Evolutionary conservation across 2,888 invertebrate genomes (phyloP), one percentile per base, ranked within the genome.

Genomic region (Boloria euphrosyne): DNA sequence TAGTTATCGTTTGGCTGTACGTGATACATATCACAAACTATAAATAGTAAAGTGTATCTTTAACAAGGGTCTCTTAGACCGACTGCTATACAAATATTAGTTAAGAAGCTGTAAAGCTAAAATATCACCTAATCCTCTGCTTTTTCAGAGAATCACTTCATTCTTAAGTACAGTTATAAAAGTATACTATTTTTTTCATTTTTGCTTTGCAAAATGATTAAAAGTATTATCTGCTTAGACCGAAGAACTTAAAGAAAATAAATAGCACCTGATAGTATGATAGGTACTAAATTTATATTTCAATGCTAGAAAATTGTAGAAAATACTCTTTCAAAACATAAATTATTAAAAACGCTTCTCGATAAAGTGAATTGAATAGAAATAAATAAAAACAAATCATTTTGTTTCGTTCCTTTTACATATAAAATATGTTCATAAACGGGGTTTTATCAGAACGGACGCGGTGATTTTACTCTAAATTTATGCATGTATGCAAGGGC

Each of bases 41-140:
- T 62, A 46, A 65, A 62, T 38, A 38, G 31, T 38, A 38, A 67
- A 68, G 65, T 62, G 59, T 65, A 49, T 77, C 71, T 72, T 73
- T 73, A 76, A 75, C 74, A 74, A 71, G 55, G 82, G 85, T 84
- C 90, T 90, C 76, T 77, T 73, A 90, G 90, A 89, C 88, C 85
- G 70, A 71, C 75, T 78, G 79, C 76, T 72, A 79, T 80, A 81
- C 75, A 80, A 83, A 83, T 77, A 78, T 85, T 79, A 84, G 79
- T 75, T 79, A 82, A 81, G 84, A 87, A 89, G 90, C 90, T 81
- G 87, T 91, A 91, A 91, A 91, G 91, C 91, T 90, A 85, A 88
- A 85, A 87, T 91, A 91, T 91, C 91, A 91, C 91, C 78, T 77
- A 81, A 85, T 85, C 81, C 89, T 86, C 87, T 78, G 75, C 78